These are phyloP conservation scores for Lucilia sericata DNA, from an alignment of 1,140 invertebrate species.

Conservation along the genomic window DNA sequence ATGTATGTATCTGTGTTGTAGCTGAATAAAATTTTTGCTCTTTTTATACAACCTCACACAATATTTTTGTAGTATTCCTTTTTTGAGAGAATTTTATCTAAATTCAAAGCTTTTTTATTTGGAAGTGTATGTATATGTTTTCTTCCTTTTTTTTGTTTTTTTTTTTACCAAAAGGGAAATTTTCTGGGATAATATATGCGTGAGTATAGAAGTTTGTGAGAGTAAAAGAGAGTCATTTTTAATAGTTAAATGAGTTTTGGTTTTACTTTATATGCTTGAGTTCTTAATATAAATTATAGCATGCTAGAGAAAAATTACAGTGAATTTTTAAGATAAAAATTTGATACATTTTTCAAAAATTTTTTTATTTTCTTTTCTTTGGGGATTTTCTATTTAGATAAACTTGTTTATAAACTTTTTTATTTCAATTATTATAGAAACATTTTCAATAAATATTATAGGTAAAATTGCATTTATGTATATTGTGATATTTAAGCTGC, in stretches of 20 bases:
- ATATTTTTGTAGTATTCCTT: background rate
- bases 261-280: background rate
- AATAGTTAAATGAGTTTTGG: background rate
- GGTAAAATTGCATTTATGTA: no score
- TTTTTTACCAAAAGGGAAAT: slow-evolving; percentile 23
- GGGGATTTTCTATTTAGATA: no score
- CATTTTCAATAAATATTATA: no score
- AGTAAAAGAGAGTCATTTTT: background rate
- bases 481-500: no score
- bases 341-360: no score
- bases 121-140: slow-evolving; percentile 1
- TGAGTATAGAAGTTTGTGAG: background rate
- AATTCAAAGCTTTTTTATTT: background rate
- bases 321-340: no score
- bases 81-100: background rate
- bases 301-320: background rate
- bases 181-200: slow-evolving; percentile 42
- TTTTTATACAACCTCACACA: slow-evolving; percentile 3
- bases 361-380: no score
- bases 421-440: no score
- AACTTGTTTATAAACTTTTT: no score
- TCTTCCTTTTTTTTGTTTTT: background rate
- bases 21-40: background rate
- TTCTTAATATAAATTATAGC: background rate
- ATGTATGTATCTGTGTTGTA: background rate